phyloP scores from a whole-genome alignment of 2,888 invertebrate species.

The Drosophila putrida region DNA sequence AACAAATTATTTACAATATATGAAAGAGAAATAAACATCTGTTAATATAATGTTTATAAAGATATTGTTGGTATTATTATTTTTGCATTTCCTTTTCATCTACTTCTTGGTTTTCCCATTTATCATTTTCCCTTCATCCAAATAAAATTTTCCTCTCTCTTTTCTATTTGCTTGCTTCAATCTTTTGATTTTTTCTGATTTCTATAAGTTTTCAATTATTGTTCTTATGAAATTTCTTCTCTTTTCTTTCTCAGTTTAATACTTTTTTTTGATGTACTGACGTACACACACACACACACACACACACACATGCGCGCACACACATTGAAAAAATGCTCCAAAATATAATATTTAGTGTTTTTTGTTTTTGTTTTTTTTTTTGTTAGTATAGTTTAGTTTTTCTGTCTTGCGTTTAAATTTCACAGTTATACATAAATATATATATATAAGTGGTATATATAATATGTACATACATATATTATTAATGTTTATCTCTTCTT shows the following conservation, averaged over 20 bases:
- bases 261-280: constrained; percentile 34
- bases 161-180: constrained; percentile 1
- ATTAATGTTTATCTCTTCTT: constrained; percentile 7
- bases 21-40: constrained; percentile 14
- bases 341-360: constrained; percentile 57
- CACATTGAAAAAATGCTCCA: constrained; percentile 65
- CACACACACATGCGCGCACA: constrained; percentile 43
- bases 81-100: constrained; percentile 16
- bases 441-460: constrained; percentile 28
- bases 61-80: constrained; percentile 23
- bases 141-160: constrained; percentile 14
- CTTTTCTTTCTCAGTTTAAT: constrained; percentile 28
- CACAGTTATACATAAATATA: constrained; percentile 43
- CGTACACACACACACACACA: constrained; percentile 30
- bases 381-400: constrained; percentile 28
- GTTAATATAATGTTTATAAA: constrained; percentile 3
- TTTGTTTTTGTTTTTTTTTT: constrained; percentile 28
- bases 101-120: not conserved
- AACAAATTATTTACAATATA: constrained; percentile 45
- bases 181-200: constrained; percentile 5
- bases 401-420: constrained; percentile 39
- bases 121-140: constrained; percentile 3
- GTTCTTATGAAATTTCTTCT: constrained; percentile 31
- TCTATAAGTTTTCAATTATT: constrained; percentile 32
- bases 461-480: constrained; percentile 15